Evolutionary conservation across 1,140 invertebrate species (phyloP).

Genomic region (Drosophila simulans): DNA sequence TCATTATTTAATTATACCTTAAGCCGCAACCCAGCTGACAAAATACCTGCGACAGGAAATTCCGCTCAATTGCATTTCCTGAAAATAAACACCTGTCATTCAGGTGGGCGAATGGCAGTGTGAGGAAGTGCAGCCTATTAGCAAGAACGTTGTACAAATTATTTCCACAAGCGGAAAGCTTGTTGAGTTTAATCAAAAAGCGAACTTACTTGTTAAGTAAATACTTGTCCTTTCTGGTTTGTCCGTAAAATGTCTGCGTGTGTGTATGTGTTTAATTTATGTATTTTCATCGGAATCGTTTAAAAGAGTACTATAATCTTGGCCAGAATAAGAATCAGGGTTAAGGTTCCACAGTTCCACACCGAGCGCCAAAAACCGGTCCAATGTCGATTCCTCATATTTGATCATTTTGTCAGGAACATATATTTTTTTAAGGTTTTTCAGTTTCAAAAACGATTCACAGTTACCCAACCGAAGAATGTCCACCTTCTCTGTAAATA

Average conservation of each 20-base stretch:
- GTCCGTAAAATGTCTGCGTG: neutral
- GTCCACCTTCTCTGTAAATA: neutral
- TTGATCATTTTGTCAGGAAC: neutral
- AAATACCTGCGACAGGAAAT: constrained; percentile 39
- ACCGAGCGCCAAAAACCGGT: constrained; percentile 12
- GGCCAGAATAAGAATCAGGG: no score
- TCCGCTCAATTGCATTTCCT: constrained; percentile 55
- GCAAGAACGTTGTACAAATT: constrained; percentile 3
- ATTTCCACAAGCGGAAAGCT: constrained; percentile 21
- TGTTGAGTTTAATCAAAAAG: constrained; percentile 44
- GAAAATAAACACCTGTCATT: constrained; percentile 64
- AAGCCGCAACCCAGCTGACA: constrained; percentile 52
- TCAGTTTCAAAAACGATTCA: neutral
- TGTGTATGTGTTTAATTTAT: constrained; percentile 24
- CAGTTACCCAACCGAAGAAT: neutral
- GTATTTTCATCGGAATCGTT: neutral
- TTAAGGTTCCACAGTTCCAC: no score
- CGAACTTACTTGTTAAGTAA: constrained; percentile 35
- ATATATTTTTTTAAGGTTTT: neutral
- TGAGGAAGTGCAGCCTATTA: neutral
- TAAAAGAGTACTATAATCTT: no score
- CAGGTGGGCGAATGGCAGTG: constrained; percentile 3
- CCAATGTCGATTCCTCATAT: neutral
- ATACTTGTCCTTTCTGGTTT: constrained; percentile 43
- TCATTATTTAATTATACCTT: constrained; percentile 58